phyloP scores from a whole-genome alignment of 1,140 invertebrate species.

The Ips nitidus region DNA sequence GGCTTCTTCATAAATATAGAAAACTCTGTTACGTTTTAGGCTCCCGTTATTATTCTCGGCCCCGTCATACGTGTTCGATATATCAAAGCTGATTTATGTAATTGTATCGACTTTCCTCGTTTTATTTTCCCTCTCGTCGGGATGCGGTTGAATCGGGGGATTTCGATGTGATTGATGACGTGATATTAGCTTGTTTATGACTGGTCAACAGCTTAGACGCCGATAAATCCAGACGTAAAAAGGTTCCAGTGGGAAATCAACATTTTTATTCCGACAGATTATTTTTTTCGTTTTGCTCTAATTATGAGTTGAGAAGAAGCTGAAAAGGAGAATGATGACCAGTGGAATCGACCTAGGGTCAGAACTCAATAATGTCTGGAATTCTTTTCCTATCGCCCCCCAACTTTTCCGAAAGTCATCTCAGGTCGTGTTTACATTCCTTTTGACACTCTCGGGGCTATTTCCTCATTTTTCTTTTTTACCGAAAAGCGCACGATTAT shows the following conservation, averaged over 20 bases:
- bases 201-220: slow-evolving; percentile 37
- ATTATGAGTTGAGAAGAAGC: too few relatives aligned
- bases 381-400: slow-evolving; percentile 41
- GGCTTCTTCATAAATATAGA: too few relatives aligned
- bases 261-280: slow-evolving; percentile 7
- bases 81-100: slow-evolving; percentile 49
- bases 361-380: slow-evolving; percentile 43
- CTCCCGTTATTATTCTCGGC: neutral
- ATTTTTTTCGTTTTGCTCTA: neutral
- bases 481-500: neutral
- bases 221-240: slow-evolving; percentile 33
- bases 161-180: slow-evolving; percentile 38
- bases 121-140: slow-evolving; percentile 25
- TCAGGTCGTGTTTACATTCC: slow-evolving; percentile 42
- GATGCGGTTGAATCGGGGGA: slow-evolving; percentile 19
- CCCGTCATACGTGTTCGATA: slow-evolving; percentile 29
- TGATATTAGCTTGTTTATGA: slow-evolving; percentile 37
- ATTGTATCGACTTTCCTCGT: slow-evolving; percentile 45
- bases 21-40: too few relatives aligned
- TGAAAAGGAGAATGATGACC: slow-evolving; percentile 24
- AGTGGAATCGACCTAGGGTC: slow-evolving; percentile 34
- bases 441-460: slow-evolving; percentile 42
- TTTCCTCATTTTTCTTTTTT: slow-evolving; percentile 4
- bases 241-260: slow-evolving; percentile 33
- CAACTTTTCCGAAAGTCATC: slow-evolving; percentile 40